phyloP scores from a whole-genome alignment of 37 sponge, comb jelly and placozoan species.

The Cliona cf. orientalis region DNA sequence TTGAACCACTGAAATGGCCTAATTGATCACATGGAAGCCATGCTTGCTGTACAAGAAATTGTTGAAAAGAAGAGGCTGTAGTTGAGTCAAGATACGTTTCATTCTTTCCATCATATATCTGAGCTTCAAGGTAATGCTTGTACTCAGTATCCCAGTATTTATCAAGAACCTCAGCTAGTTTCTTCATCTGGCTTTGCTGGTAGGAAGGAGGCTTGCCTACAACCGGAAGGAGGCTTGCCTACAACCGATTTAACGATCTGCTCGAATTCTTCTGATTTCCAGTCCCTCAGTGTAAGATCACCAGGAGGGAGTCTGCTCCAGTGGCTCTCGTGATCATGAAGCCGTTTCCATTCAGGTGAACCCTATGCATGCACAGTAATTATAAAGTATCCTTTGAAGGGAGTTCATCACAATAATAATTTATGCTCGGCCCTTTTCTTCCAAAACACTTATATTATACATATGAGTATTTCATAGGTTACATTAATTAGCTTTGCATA shows the following conservation, averaged over 20 bases:
- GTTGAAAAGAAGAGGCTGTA: conserved; percentile 37
- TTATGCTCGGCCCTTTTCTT: no score
- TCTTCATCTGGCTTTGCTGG: conserved; percentile 31
- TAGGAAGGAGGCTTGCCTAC: background rate
- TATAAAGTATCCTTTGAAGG: no score
- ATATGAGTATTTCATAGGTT: background rate
- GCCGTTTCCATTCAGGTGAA: conserved; percentile 8
- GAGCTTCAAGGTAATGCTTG: conserved; percentile 19
- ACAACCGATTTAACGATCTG: conserved; percentile 17
- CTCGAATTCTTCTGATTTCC: conserved; percentile 27
- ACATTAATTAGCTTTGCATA: no score
- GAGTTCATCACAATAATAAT: no score
- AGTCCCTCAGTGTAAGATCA: conserved; percentile 34
- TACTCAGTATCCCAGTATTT: conserved; percentile 42
- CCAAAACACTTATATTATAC: no score
- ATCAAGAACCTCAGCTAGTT: conserved; percentile 23
- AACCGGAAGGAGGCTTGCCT: no score
- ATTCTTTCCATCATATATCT: conserved; percentile 33
- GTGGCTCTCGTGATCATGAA: background rate
- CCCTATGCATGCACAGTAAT: no score
- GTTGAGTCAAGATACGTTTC: conserved; percentile 14
- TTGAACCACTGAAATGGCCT: no score
- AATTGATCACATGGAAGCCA: conserved; percentile 64
- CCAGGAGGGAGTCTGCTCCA: conserved; percentile 39
- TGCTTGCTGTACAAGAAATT: background rate